A percentile compares a stretch with the other conserved stretches of the same genome.
These are phyloP conservation scores for Amblyopsis hoosieri DNA, from an alignment of 2,797 vertebrate genomes.

Conservation along the genomic window DNA sequence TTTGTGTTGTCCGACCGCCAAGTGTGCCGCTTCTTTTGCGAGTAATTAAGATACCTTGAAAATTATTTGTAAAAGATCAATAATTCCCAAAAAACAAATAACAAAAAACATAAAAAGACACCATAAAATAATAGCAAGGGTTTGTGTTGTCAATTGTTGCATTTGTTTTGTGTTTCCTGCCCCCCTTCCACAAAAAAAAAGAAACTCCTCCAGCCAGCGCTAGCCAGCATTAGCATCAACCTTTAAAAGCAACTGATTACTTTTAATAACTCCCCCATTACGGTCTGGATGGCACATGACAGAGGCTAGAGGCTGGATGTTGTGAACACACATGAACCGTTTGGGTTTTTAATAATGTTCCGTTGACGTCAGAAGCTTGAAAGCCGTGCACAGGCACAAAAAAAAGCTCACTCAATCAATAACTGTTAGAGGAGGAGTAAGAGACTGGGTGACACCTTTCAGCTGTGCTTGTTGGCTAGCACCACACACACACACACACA, in stretches of 20 bases:
- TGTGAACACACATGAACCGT: constrained; percentile 17
- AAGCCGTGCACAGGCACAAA: constrained; percentile 19
- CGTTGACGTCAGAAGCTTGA: constrained; percentile 52
- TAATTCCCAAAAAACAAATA: constrained; percentile 67
- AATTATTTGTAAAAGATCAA: constrained; percentile 84
- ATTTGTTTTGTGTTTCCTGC: too few relatives aligned
- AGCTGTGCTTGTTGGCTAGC: constrained; percentile 76
- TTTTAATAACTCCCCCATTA: constrained; percentile 32
- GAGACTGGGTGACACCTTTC: constrained; percentile 72
- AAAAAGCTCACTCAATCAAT: constrained; percentile 62
- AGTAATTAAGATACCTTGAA: constrained; percentile 99
- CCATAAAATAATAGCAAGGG: constrained; percentile 7
- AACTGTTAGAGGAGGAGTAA: constrained; percentile 68
- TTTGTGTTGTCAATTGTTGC: background rate
- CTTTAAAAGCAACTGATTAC: constrained; percentile 51
- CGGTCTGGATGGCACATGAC: constrained; percentile 21
- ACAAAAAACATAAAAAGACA: constrained; percentile 9
- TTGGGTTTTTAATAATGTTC: constrained; percentile 30
- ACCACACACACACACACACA: constrained; percentile 25
- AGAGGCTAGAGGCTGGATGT: constrained; percentile 38
- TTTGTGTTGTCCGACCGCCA: constrained; percentile 98
- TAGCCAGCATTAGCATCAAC: constrained; percentile 8
- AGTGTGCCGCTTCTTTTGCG: constrained; percentile 80
- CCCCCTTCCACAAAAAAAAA: too few relatives aligned
- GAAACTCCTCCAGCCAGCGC: too few relatives aligned